Base-by-base conservation (phyloP, 2,888 invertebrate genomes). In the Orthosia incerta region DNA sequence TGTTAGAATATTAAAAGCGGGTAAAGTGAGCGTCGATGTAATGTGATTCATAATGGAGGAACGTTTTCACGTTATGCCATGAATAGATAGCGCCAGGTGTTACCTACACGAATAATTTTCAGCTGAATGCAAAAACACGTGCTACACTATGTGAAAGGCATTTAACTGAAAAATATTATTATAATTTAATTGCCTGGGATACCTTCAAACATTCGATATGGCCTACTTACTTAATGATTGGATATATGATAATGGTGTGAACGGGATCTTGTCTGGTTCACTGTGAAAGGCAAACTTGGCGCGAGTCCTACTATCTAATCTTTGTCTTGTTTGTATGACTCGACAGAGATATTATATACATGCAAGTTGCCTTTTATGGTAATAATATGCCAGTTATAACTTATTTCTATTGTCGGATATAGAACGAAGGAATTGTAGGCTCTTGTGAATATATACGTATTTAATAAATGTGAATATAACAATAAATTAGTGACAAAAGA, bases 401-500 rank as follows among this genome's bases (percentile, higher is more conserved):
- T 85, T 79, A 87, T 89, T 86, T 84, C 84, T 76, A 76, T 78
- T 86, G 87, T 90, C 86, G 80, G 87, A 76, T 86, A 87, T 87
- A 84, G 74, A 85, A 87, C 87, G 86, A 91, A 89, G 89, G 89
- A 91, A 91, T 90, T 89, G 90, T 93, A 94, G 90, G 88, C 89
- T 91, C 89, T 89, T 91, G 91, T 92, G 91, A 92, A 91, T 91
- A 90, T 92, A 92, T 87, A 91, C 87, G 86, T 91, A 90, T 84
- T 79, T 79, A 82, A 81, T 86, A 88, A 89, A 88, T 90, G 95
- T 95, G 95, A 94, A 95, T 95, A 95, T 93, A 94, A 95, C 93
- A 95, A 94, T 95, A 95, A 94, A 87, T 92, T 94, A 95, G 93
- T 92, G 91, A 91, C 86, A 93, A 91, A 94, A 93, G 92, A 94